Base-by-base conservation (phyloP, 2,113 vertebrate species). In the Opisthocomus hoazin region DNA sequence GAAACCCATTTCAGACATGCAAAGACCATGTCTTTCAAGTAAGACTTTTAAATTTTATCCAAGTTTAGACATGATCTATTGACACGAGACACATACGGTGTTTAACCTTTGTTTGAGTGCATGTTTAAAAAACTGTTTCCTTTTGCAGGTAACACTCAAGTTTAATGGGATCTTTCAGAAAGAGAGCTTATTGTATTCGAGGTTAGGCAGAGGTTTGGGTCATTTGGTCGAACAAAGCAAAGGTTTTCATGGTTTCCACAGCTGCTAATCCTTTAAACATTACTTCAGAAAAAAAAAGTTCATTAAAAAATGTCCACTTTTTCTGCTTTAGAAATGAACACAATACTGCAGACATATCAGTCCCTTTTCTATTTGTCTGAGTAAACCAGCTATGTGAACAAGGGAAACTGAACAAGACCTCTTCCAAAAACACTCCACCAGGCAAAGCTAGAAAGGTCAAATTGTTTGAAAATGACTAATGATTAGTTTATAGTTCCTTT, bases 401-500 rank as follows among this genome's bases (percentile, higher is more conserved):
- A 82, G 82, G 63, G 58, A 92, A 97, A 94, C 92, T 88, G 90
- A 78, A 92, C 77, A 81, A 94, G 89, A 91, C 82, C 79, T 95
- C 90, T 96, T 94, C 93, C 87, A 92, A 84, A 97, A 96, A 76
- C 93, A 87, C 90, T 92, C 86, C 57, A 66, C 20, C 39, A 93
- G 81, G 85, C 69, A 60, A 95, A 97, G 93, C 95, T 91, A 90
- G 91, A 98, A 98, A 98, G 98, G 98, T 97, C 98, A 98, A 98
- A 98, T 96, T 98, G 98, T 98, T 98, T 98, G 96, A 98, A 98
- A 98, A 98, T 96, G 93, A 97, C 96, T 97, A 95, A 97, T 98
- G 98, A 98, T 99, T 98, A 99, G 99, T 99, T 99, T 98, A 99
- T 95, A 86, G 98, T 98, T 98, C 97, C 98, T 97, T 97, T 98